Conservation (phyloP, 2,113 vertebrate species). For the Geothlypis trichas region DNA sequence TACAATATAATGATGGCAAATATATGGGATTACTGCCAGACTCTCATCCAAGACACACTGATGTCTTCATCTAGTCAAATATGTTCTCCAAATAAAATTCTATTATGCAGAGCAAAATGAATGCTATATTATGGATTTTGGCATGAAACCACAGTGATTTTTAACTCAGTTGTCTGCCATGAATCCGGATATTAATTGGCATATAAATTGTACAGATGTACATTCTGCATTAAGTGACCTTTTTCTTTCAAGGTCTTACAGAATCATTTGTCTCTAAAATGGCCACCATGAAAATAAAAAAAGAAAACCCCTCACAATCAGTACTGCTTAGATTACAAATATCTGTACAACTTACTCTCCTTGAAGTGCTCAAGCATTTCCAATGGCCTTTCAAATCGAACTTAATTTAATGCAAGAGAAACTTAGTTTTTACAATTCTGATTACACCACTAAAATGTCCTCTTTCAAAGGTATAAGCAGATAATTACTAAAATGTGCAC, state of each 20-base stretch:
- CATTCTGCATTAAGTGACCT: background rate
- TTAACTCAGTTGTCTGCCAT: background rate
- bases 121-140: slow-evolving; percentile 5
- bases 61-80: slow-evolving; percentile 20
- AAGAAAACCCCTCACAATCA: background rate
- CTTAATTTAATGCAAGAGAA: background rate
- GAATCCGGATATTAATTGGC: slow-evolving; percentile 8
- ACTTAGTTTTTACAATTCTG: background rate
- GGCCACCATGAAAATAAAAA: background rate
- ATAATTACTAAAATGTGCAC: background rate
- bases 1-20: background rate
- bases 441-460: background rate
- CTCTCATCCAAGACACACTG: background rate
- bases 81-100: slow-evolving; percentile 29
- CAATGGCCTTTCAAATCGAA: background rate
- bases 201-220: slow-evolving; percentile 5
- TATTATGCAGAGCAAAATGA: background rate
- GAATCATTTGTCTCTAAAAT: background rate
- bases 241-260: background rate
- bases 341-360: background rate
- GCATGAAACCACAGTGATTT: slow-evolving; percentile 26
- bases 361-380: background rate
- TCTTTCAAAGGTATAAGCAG: background rate
- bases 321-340: background rate
- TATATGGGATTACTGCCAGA: background rate